Conservation (phyloP, 2,888 invertebrate genomes). For the Beris chalybata region DNA sequence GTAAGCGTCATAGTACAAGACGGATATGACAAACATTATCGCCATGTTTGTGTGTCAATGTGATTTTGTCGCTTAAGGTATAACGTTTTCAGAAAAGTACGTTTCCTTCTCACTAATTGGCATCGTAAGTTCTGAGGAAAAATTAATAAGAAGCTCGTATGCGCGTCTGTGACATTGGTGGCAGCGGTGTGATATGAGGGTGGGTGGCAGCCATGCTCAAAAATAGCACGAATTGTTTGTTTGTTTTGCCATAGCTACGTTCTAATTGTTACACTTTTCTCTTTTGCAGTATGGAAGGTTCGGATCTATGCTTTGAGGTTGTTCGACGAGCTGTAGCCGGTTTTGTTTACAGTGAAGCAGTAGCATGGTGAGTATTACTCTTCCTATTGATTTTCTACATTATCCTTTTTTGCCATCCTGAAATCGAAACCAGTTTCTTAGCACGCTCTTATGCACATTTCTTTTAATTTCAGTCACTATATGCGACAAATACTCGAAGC, state of each 20-base stretch:
- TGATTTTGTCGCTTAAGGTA: too few species aligned
- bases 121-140: too few species aligned
- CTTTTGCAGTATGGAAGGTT: constrained; percentile 92
- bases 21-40: too few species aligned
- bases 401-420: background rate
- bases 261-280: constrained; percentile 37
- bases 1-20: too few species aligned
- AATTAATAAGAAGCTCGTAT: background rate
- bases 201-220: too few species aligned
- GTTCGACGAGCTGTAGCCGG: constrained; percentile 94
- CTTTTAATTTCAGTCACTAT: constrained; percentile 78
- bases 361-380: constrained; percentile 78
- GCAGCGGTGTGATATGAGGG: too few species aligned
- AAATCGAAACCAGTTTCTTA: background rate
- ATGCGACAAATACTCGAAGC: constrained; percentile 98
- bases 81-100: too few species aligned
- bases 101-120: too few species aligned
- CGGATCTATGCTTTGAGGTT: constrained; percentile 97
- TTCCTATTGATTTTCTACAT: constrained; percentile 34
- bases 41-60: too few species aligned
- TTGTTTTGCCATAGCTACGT: background rate
- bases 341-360: constrained; percentile 99
- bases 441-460: background rate
- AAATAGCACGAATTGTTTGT: too few species aligned
- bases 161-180: background rate